Evolutionary conservation across 2,113 vertebrate species (phyloP), one percentile per base, ranked within the genome.

Genomic region (Brienomyrus longianalis): DNA sequence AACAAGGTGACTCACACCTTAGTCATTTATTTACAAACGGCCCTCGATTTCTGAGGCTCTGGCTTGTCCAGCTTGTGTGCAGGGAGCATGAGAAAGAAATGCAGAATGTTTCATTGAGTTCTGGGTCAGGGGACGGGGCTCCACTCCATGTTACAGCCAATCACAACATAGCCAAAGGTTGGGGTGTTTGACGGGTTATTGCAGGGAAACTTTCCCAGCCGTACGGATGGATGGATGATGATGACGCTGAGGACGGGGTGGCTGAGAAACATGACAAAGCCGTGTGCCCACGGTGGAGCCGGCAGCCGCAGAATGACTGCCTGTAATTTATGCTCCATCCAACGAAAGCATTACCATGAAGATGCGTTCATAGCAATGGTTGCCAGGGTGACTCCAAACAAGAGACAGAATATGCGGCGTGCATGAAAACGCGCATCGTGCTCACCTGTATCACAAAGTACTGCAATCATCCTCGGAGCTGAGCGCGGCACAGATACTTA

Each of bases 21-120:
- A 89, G 90, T 89, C 86, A 89, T 74, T 88, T 74, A 87, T 70
- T 87, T 86, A 84, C 70, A 91, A 86, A 90, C 77, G 59, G 52
- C 56, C 87, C 27, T 86, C 35, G 21, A n/a, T 51, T 17, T 23
- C 54, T 88, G 89, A 89, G 15, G 35, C 59, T 70, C 88, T 66
- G 62, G 83, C 27, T 52, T 35, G 17, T 74, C 83, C 13, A 3
- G 13, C 27, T 85, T 10, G 8, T 15, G 5, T 15, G 83, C 51
- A 2, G 15, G 13, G 35, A 17, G 35, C 13, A 80, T 15, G 17
- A 43, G 13, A 23, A 70, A 80, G 48, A 52, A 88, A 54, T 51
- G 48, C n/a, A 86, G 83, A 86, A 51, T 31, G 74, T 80, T 80
- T 19, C 35, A 8, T 19, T 43, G 74, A 43, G 35, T 43, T 35